Base-by-base conservation (phyloP, 1,140 invertebrate species). In the Linepithema humile region DNA sequence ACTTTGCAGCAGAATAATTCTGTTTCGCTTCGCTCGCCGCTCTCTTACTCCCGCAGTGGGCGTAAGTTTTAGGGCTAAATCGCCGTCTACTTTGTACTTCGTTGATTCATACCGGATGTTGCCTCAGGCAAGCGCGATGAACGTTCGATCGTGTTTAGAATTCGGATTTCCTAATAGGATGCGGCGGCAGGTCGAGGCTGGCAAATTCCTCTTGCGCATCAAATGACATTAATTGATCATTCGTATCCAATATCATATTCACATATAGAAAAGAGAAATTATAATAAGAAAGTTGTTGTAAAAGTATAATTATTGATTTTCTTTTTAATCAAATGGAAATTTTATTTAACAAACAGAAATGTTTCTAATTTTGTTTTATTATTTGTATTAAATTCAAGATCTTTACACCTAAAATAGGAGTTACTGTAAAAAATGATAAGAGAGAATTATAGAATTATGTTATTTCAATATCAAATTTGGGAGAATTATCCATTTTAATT, bases 71-170 rank as follows among this genome's bases (percentile, higher is more conserved):
- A 90, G 85, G 82, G 65, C 82, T 86, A 83, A 89, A 89, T 89
- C 83, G 67, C 48, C 45, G 67, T 69, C 75, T 45, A 59, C 78
- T 87, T 91, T 90, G 85, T 88, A 85, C 82, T 69, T 74, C 53
- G 89, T 91, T 91, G 90, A 92, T 91, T 92, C 90, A 90, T 85
- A 86, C 91, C 90, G 90, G 90, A 92, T 92, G 90, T 92, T 91
- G 89, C 91, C 80, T 86, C 89, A 90, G 84, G 85, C 73, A 72
- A 84, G 59, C 80, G 62, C 65, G 60, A 83, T 83, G 55, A 78
- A 84, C 72, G 62, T 48, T 55, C 62, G 83, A 83, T 85, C 87
- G 88, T 86, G 86, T 70, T 78, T 83, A 65, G 89, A 89, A 89
- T 89, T 85, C 55, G 83, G 75, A 90, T 89, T 90, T 86, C 64